phyloP scores from a whole-genome alignment of 2,888 invertebrate genomes.

The Eumerus sabulonum region DNA sequence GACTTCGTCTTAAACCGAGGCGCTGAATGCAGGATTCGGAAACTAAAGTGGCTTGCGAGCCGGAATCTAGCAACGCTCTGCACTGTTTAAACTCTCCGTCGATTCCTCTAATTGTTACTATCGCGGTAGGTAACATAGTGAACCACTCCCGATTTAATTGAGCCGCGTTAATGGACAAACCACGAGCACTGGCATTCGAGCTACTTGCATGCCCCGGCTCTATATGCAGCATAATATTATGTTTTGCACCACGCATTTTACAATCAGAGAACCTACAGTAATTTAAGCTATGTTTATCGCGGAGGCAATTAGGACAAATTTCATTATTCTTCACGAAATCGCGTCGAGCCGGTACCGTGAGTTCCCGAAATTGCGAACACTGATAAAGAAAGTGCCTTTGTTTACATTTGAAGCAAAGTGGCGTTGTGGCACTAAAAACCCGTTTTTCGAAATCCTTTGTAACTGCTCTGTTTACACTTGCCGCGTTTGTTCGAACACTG shows the following conservation, averaged over 20 bases:
- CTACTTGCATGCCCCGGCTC: background rate
- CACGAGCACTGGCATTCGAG: background rate
- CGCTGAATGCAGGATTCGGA: conserved; percentile 25
- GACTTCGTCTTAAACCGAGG: conserved; percentile 18
- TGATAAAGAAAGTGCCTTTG: too few species aligned
- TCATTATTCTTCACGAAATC: conserved; percentile 34
- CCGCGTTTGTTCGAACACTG: too few species aligned
- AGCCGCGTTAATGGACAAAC: background rate
- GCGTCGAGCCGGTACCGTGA: conserved; percentile 9
- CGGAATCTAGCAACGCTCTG: conserved; percentile 26
- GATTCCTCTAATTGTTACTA: conserved; percentile 8
- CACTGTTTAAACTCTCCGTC: conserved; percentile 14
- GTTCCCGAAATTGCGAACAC: too few species aligned
- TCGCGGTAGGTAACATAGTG: conserved; percentile 38
- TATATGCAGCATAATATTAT: conserved; percentile 27
- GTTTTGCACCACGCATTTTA: conserved; percentile 21
- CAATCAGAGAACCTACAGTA: conserved; percentile 24
- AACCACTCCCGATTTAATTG: conserved; percentile 4
- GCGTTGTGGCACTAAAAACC: too few species aligned
- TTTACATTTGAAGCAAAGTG: too few species aligned
- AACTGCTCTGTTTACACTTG: too few species aligned
- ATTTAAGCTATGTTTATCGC: background rate
- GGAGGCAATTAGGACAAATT: conserved; percentile 25
- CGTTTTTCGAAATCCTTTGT: too few species aligned
- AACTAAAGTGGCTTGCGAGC: conserved; percentile 20